phyloP scores from a whole-genome alignment of 1,140 invertebrate genomes.

The Drosophila insularis region DNA sequence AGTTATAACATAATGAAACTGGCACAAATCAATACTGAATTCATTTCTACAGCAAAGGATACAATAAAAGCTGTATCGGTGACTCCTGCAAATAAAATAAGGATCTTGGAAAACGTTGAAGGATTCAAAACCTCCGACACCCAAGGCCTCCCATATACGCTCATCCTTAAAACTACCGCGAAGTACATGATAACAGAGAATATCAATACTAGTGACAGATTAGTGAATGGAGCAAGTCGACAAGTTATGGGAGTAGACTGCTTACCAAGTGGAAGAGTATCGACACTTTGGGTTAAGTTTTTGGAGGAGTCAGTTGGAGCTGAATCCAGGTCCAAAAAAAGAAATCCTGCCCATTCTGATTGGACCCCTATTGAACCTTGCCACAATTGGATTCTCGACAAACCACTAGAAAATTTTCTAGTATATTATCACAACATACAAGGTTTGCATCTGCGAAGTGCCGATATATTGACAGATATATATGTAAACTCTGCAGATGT shows the following conservation, averaged over 20 bases:
- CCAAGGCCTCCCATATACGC: not conserved
- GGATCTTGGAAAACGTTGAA: not conserved
- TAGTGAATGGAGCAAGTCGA: not conserved
- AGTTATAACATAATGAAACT: no score
- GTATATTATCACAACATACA: not conserved
- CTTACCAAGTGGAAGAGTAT: not conserved
- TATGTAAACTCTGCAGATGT: not conserved
- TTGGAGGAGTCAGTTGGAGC: not conserved
- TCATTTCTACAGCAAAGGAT: no score
- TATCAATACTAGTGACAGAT: not conserved
- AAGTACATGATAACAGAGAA: not conserved
- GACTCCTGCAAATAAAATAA: no score
- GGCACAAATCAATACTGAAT: no score
- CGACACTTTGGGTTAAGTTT: not conserved
- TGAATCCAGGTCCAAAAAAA: not conserved
- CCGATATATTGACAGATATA: not conserved
- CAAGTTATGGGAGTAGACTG: no score
- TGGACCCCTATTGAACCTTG: no score
- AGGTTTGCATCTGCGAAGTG: not conserved
- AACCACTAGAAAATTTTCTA: no score
- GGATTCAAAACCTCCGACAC: not conserved
- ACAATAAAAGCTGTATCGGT: no score
- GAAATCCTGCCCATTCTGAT: not conserved
- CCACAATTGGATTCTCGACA: no score
- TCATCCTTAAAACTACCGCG: not conserved